Conservation (phyloP, 2,888 invertebrate genomes). For the Pyrocoelia pectoralis region DNA sequence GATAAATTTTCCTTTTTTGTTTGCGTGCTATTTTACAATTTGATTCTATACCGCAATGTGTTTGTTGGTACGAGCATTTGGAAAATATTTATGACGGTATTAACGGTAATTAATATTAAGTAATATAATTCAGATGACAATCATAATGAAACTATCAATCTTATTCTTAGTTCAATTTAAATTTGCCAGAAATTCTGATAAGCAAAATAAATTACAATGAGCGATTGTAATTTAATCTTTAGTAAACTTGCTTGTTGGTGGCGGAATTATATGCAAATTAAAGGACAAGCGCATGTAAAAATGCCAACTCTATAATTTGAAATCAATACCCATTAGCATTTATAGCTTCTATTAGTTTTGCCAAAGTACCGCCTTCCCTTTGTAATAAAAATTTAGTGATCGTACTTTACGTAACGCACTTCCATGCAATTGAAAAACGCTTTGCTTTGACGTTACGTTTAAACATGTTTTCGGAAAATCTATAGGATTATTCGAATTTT, state of each 20-base stretch:
- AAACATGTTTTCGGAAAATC: too few species aligned
- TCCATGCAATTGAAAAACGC: neutral
- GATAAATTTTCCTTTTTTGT: conserved; percentile 15
- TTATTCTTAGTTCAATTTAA: neutral
- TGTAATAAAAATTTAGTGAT: conserved; percentile 13
- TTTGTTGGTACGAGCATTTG: conserved; percentile 8
- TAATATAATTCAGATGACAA: neutral
- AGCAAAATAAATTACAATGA: neutral
- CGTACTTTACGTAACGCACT: neutral
- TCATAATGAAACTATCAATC: neutral
- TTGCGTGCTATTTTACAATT: conserved; percentile 16
- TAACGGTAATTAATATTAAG: too few species aligned
- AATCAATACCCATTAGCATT: conserved; percentile 37
- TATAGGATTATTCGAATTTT: too few species aligned
- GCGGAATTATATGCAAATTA: conserved; percentile 18
- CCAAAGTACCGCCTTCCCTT: neutral
- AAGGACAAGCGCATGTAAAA: conserved; percentile 26
- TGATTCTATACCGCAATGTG: conserved; percentile 15
- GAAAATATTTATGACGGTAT: conserved; percentile 12
- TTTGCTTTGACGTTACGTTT: too few species aligned
- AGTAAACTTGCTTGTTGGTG: neutral
- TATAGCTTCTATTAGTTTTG: conserved; percentile 34
- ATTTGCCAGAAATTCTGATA: neutral
- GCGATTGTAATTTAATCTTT: conserved; percentile 13
- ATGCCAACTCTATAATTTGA: conserved; percentile 31